These are phyloP conservation scores for Sparus aurata DNA, from an alignment of 2,797 vertebrate genomes.

Conservation along the genomic window DNA sequence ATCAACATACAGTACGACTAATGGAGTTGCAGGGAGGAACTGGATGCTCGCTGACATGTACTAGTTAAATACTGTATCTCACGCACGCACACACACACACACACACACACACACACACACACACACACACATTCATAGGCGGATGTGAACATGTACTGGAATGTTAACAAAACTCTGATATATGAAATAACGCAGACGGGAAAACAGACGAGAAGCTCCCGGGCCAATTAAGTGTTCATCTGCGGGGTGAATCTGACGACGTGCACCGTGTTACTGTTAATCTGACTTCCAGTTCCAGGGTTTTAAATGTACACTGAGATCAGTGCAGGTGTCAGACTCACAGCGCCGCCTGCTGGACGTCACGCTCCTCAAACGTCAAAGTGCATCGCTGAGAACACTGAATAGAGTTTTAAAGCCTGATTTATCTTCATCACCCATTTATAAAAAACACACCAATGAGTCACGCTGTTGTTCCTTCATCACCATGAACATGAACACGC, in stretches of 20 bases:
- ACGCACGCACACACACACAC: neutral
- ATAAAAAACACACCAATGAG: neutral
- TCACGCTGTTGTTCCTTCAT: neutral
- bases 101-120: neutral
- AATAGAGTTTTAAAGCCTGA: neutral
- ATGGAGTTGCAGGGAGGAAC: constrained; percentile 30
- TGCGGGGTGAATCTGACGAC: neutral
- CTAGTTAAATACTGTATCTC: neutral
- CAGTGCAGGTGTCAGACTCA: neutral
- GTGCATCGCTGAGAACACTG: neutral
- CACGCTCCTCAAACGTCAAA: neutral
- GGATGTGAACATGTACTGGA: constrained; percentile 16
- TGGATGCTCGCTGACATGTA: constrained; percentile 41
- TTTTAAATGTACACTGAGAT: neutral
- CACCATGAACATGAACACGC: neutral
- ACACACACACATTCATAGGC: constrained; percentile 1
- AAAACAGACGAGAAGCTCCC: constrained; percentile 22
- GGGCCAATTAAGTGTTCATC: constrained; percentile 5
- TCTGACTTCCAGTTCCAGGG: constrained; percentile 2
- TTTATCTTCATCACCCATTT: neutral
- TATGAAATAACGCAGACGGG: neutral
- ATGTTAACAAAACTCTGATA: constrained; percentile 28
- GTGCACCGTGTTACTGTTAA: neutral
- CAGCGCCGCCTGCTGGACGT: constrained; percentile 18
- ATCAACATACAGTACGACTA: neutral